phyloP scores from a whole-genome alignment of 1,140 invertebrate genomes.

The Trichonephila inaurata region DNA sequence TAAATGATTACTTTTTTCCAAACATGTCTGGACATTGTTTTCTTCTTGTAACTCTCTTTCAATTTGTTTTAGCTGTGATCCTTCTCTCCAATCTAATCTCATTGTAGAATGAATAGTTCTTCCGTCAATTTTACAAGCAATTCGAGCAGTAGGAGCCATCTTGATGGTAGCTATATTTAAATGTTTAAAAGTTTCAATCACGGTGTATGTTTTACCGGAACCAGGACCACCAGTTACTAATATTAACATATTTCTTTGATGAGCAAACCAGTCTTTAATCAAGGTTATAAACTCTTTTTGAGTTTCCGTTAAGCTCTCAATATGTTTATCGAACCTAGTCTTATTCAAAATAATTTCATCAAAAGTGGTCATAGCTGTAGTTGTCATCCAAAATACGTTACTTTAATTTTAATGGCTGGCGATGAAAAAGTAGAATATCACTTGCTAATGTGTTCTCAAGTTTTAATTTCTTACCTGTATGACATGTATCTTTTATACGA shows the following conservation, averaged over 20 bases:
- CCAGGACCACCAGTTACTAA: conserved; percentile 7
- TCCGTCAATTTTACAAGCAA: background rate
- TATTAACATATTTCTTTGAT: background rate
- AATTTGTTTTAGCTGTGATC: background rate
- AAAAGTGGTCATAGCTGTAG: background rate
- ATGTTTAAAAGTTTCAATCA: conserved; percentile 23
- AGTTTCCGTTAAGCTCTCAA: background rate
- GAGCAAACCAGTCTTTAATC: background rate
- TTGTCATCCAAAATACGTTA: background rate
- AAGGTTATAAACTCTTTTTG: conserved; percentile 6
- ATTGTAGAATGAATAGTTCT: conserved; percentile 9
- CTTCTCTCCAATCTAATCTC: background rate
- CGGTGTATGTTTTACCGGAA: conserved; percentile 11
- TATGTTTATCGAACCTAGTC: conserved; percentile 43
- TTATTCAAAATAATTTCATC: background rate
- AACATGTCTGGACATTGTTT: background rate
- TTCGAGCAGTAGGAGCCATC: background rate
- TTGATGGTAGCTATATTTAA: background rate
- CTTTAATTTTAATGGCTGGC: background rate
- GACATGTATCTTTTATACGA: conserved; percentile 6
- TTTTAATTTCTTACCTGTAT: background rate
- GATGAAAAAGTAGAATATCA: background rate
- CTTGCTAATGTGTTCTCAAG: background rate
- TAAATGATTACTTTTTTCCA: background rate
- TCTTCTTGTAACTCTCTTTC: background rate